Evolutionary conservation across 2,113 vertebrate genomes (phyloP).

Genomic region (Brienomyrus longianalis): DNA sequence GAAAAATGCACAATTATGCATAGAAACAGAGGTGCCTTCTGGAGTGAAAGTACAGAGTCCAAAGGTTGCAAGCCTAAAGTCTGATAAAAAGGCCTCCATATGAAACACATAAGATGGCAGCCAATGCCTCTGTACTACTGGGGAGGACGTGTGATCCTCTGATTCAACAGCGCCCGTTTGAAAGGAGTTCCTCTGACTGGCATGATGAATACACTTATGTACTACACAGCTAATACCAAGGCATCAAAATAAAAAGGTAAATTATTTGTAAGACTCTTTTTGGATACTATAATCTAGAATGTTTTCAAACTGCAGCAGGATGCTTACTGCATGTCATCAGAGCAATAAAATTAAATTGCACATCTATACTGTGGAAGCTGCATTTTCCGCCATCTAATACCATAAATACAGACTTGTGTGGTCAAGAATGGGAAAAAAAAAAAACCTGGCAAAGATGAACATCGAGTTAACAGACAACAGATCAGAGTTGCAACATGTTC

Average conservation of each 20-base stretch:
- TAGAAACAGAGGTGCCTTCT: not conserved
- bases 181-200: not conserved
- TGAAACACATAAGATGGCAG: not conserved
- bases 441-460: not conserved
- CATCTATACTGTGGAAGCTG: not conserved
- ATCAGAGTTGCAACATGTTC: not conserved
- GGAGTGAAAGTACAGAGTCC: not conserved
- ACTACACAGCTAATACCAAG: not conserved
- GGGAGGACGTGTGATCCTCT: not conserved
- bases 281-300: not conserved
- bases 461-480: not conserved
- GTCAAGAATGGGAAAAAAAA: not conserved
- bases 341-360: not conserved
- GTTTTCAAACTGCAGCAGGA: not conserved
- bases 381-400: not conserved
- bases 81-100: not conserved
- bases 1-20: not conserved
- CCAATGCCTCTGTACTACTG: not conserved
- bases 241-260: not conserved
- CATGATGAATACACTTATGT: not conserved
- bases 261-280: not conserved
- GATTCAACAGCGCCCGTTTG: not conserved
- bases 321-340: not conserved
- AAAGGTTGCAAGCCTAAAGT: not conserved
- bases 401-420: not conserved